These are phyloP conservation scores for Rhinolophus ferrumequinum DNA, from an alignment of 2,113 vertebrate species.

Conservation along the genomic window DNA sequence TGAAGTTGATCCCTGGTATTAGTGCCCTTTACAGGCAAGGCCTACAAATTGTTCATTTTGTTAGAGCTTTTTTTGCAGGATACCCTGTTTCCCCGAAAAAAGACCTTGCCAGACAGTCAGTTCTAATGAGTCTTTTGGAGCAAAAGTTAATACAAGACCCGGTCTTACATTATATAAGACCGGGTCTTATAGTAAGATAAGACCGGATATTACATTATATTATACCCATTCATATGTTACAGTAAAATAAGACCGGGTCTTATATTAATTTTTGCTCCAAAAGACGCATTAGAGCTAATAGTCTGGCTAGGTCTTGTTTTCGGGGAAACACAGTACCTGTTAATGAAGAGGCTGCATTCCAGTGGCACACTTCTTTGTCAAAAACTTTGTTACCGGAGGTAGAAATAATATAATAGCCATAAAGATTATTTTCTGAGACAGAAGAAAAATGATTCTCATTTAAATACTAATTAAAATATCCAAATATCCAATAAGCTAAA, in stretches of 20 bases:
- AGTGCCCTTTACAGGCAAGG: neutral
- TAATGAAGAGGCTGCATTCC: neutral
- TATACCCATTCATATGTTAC: too few species aligned
- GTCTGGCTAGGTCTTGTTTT: too few species aligned
- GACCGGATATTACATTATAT: too few species aligned
- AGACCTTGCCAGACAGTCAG: too few species aligned
- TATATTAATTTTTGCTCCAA: too few species aligned
- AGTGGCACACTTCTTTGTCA: neutral
- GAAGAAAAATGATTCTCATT: constrained; percentile 14
- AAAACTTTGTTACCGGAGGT: constrained; percentile 44
- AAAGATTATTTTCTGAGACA: neutral
- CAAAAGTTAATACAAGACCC: too few species aligned
- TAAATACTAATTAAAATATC: constrained; percentile 24
- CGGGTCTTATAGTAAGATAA: too few species aligned
- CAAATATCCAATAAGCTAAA: constrained; percentile 4
- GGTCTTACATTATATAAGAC: too few species aligned
- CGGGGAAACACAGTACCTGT: neutral
- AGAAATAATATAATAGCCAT: neutral
- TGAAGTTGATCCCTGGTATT: neutral
- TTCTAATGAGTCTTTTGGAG: too few species aligned
- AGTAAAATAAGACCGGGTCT: too few species aligned
- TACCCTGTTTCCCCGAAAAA: too few species aligned
- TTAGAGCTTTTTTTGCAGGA: neutral
- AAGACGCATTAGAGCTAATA: too few species aligned
- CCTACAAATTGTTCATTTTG: neutral